Percentiles rank a stretch among this genome's conserved stretches.
These are phyloP conservation scores for Protophormia terraenovae DNA, from an alignment of 2,888 invertebrate species.

Conservation along the genomic window DNA sequence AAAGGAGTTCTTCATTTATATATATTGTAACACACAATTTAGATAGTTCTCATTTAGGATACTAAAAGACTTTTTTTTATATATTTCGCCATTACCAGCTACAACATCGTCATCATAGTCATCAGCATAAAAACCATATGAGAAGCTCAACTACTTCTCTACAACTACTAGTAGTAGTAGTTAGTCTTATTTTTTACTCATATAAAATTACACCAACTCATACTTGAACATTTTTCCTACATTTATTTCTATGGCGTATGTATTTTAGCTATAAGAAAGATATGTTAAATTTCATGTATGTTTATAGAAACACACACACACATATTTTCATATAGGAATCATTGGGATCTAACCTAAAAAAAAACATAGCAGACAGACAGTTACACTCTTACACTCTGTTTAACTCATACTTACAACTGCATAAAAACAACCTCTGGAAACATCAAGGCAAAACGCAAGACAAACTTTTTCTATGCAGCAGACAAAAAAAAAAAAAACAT, in stretches of 20 bases:
- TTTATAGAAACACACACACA: neutral
- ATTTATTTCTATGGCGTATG: neutral
- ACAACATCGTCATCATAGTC: neutral
- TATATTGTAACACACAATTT: neutral
- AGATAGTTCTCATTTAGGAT: constrained; percentile 53
- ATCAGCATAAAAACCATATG: neutral
- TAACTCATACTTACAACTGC: neutral
- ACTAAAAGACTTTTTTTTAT: neutral
- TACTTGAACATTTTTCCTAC: too few relatives aligned
- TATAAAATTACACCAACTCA: neutral
- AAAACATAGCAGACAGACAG: neutral
- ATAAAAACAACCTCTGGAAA: neutral
- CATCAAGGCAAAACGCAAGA: constrained; percentile 56
- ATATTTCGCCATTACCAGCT: neutral
- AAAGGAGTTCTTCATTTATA: neutral
- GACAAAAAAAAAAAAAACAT: constrained; percentile 31
- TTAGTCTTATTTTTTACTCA: too few relatives aligned
- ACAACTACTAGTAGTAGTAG: too few relatives aligned
- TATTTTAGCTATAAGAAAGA: neutral
- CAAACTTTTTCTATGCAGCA: constrained; percentile 53
- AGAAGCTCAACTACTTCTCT: too few relatives aligned
- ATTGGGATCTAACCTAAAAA: constrained; percentile 7
- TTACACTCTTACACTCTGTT: constrained; percentile 2
- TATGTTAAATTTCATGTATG: constrained; percentile 1
- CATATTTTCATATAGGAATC: neutral